Conservation (phyloP, 2,888 invertebrate genomes). For the Gastracanthus pulcherrimus region DNA sequence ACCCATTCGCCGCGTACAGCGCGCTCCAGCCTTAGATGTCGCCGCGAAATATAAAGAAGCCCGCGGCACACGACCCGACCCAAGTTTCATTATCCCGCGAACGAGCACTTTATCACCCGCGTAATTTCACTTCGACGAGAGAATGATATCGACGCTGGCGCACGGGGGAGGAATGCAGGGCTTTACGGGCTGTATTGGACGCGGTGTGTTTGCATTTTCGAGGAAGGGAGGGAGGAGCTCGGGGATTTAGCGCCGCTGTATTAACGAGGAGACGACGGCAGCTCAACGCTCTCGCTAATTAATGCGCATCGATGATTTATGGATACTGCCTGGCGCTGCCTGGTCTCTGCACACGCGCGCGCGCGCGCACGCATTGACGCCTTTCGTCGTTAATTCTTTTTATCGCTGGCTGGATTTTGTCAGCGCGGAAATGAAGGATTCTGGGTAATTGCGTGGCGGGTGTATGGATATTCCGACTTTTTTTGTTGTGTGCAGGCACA, state of each 20-base stretch:
- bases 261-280: conserved; percentile 47
- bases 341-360: too few species aligned
- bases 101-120: conserved; percentile 66
- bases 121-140: conserved; percentile 63
- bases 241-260: conserved; percentile 22
- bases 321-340: neutral
- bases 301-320: conserved; percentile 22
- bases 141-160: conserved; percentile 60
- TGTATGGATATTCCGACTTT: neutral
- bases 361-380: neutral
- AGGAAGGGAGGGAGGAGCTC: neutral
- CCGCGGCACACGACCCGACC: conserved; percentile 60
- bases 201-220: conserved; percentile 34
- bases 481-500: neutral
- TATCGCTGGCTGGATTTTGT: neutral
- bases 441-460: neutral
- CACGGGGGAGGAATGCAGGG: too few species aligned
- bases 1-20: conserved; percentile 64
- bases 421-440: neutral
- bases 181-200: neutral
- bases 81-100: conserved; percentile 67
- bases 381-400: neutral
- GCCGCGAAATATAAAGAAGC: conserved; percentile 59
- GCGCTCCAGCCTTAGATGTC: conserved; percentile 71
- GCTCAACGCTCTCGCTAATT: conserved; percentile 27